These are phyloP conservation scores for Sula dactylatra DNA, from an alignment of 2,113 vertebrate species.

Conservation along the genomic window DNA sequence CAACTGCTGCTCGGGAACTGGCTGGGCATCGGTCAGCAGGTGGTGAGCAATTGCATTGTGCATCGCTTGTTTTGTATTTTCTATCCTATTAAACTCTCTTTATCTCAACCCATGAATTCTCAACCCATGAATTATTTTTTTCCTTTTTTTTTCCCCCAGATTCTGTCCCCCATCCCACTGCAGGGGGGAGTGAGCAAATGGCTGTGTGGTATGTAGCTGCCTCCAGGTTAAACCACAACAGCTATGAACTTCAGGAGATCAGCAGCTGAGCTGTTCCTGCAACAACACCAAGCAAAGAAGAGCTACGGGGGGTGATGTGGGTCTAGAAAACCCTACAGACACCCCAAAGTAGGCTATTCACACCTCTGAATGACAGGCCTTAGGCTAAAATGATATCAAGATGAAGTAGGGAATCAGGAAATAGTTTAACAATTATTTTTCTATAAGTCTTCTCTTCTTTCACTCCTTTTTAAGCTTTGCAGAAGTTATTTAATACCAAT, in stretches of 20 bases:
- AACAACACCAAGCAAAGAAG: neutral
- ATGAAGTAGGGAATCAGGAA: neutral
- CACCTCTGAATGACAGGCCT: neutral
- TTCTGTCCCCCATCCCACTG: no score
- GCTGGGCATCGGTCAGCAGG: no score
- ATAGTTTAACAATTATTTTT: neutral
- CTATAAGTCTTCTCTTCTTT: neutral
- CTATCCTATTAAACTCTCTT: no score
- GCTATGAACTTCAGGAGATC: neutral
- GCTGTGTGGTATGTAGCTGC: no score
- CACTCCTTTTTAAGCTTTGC: neutral
- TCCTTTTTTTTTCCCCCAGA: no score
- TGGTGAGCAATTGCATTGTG: no score
- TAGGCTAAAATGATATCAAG: neutral
- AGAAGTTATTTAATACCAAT: constrained; percentile 34
- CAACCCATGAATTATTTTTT: no score
- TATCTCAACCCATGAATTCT: no score
- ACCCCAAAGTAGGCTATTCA: neutral
- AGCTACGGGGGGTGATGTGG: neutral
- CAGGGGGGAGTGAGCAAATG: no score
- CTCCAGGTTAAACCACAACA: no score
- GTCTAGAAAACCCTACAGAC: neutral
- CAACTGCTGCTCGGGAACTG: no score
- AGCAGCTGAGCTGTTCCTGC: neutral
- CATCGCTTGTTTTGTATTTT: no score